Evolutionary conservation across 2,888 invertebrate genomes (phyloP).

Genomic region (Polydrusus pterygomalis): DNA sequence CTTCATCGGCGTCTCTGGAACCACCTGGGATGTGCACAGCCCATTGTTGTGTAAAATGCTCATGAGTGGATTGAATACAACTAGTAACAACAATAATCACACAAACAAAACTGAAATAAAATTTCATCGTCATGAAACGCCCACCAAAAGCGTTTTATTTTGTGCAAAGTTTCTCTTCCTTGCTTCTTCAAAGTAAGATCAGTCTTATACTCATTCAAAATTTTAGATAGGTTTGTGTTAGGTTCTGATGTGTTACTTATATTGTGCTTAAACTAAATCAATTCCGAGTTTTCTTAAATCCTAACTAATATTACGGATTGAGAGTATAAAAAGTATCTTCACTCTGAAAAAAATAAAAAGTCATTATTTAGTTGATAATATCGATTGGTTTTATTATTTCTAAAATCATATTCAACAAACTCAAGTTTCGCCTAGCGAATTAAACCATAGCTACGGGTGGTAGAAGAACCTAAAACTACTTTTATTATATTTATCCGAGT

Average conservation of each 20-base stretch:
- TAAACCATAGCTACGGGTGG: no score
- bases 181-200: constrained; percentile 39
- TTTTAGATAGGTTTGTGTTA: constrained; percentile 48
- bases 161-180: constrained; percentile 28
- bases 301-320: constrained; percentile 56
- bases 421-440: no score
- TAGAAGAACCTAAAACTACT: no score
- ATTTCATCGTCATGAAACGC: constrained; percentile 64
- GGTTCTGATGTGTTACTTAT: constrained; percentile 44
- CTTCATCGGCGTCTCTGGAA: constrained; percentile 79
- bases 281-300: constrained; percentile 54
- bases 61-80: constrained; percentile 58
- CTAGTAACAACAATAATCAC: constrained; percentile 59
- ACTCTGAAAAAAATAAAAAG: constrained; percentile 57
- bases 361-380: not conserved
- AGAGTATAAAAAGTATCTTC: constrained; percentile 58
- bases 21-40: constrained; percentile 87
- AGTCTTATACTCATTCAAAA: constrained; percentile 45
- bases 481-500: not conserved
- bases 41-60: constrained; percentile 88
- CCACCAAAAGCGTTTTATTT: constrained; percentile 44
- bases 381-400: not conserved
- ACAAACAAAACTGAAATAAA: constrained; percentile 62
- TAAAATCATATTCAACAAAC: no score
- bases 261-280: constrained; percentile 49